A percentile compares a stretch with the other conserved stretches of the same genome.
Evolutionary conservation across 2,113 vertebrate species (phyloP).

Genomic region (Stegastes partitus): DNA sequence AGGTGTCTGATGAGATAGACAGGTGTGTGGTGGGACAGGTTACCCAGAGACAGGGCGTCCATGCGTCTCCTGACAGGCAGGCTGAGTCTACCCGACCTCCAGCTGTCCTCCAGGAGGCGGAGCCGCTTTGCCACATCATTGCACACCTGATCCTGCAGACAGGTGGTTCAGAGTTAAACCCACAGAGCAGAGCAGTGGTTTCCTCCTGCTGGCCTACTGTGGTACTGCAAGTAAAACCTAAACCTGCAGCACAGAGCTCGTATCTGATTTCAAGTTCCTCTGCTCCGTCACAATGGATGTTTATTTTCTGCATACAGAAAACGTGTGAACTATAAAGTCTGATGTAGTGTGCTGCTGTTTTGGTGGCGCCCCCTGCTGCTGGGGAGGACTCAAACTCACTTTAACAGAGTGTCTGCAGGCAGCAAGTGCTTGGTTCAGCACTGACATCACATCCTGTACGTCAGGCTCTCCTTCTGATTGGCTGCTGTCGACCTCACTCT

Average conservation of each 20-base stretch:
- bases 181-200: too few species aligned
- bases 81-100: constrained; percentile 90
- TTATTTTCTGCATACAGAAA: too few species aligned
- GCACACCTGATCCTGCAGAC: constrained; percentile 90
- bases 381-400: constrained; percentile 74
- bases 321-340: too few species aligned
- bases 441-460: constrained; percentile 79
- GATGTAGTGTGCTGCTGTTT: background rate
- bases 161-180: background rate
- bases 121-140: constrained; percentile 92
- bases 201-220: too few species aligned
- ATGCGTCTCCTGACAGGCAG: constrained; percentile 90
- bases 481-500: constrained; percentile 25
- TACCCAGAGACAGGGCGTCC: constrained; percentile 88
- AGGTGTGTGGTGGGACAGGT: constrained; percentile 26
- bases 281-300: too few species aligned
- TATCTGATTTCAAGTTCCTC: too few species aligned
- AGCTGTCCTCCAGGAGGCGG: constrained; percentile 88
- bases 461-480: constrained; percentile 76
- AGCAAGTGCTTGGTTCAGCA: constrained; percentile 83
- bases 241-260: too few species aligned
- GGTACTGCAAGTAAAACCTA: too few species aligned
- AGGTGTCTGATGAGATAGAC: rapidly evolving
- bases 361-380: background rate
- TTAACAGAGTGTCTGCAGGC: constrained; percentile 83